These are phyloP conservation scores for Epirrhoe tristata DNA, from an alignment of 2,888 invertebrate genomes.

Conservation along the genomic window DNA sequence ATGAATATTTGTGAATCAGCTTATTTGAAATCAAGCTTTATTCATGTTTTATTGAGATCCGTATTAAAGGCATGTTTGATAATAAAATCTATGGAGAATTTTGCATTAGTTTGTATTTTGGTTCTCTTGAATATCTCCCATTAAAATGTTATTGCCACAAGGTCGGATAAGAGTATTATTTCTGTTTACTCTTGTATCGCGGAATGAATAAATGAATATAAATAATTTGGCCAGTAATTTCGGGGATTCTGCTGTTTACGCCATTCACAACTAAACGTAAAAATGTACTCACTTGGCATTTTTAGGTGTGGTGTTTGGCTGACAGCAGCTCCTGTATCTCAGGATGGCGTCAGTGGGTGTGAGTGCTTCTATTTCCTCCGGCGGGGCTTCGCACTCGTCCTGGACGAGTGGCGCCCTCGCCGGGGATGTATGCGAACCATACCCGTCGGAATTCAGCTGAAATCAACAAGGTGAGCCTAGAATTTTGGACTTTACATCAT, in stretches of 20 bases:
- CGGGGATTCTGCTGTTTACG: no score
- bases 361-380: constrained; percentile 87
- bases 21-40: neutral
- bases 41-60: neutral
- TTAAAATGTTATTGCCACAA: no score
- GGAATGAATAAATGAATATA: no score
- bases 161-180: no score
- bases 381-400: constrained; percentile 89
- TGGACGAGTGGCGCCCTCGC: constrained; percentile 91
- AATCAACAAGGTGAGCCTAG: constrained; percentile 43
- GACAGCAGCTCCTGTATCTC: constrained; percentile 77
- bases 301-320: constrained; percentile 88
- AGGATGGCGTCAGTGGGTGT: constrained; percentile 76
- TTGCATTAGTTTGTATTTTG: no score
- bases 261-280: no score
- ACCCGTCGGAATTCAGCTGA: constrained; percentile 95
- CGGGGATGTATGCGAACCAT: constrained; percentile 94
- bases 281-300: constrained; percentile 94
- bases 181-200: no score
- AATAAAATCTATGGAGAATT: no score
- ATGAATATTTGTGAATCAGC: neutral
- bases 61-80: no score
- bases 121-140: no score
- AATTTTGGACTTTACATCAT: constrained; percentile 18
- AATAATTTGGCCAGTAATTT: no score